Percentiles rank a stretch among this genome's conserved stretches.
Conservation (phyloP, 2,113 vertebrate genomes). For the Anser brachyrhynchus region DNA sequence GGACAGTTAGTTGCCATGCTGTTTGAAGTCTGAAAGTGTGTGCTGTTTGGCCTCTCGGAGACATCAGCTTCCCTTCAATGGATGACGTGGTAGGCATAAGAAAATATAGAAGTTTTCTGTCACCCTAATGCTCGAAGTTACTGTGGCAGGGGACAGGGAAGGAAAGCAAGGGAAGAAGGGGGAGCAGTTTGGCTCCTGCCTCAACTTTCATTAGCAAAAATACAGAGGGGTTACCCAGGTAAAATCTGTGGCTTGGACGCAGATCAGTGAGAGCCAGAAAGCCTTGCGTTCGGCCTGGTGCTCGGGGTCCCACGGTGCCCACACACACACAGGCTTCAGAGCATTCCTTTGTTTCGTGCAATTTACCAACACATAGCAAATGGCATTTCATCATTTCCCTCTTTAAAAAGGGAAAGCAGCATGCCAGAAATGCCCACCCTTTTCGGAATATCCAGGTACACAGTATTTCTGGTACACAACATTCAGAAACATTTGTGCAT, state of each 20-base stretch:
- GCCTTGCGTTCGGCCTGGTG: neutral
- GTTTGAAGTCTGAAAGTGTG: neutral
- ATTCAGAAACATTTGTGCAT: too few species aligned
- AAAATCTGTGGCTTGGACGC: neutral
- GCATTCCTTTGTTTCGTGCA: neutral
- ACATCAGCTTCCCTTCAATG: neutral
- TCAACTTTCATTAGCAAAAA: neutral
- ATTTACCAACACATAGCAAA: neutral
- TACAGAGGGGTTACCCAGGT: neutral
- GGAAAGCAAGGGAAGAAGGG: neutral
- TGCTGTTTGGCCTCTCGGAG: neutral
- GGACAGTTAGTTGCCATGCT: neutral
- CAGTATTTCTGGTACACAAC: neutral
- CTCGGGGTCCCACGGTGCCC: neutral
- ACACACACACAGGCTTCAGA: too few species aligned
- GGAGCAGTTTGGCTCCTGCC: neutral
- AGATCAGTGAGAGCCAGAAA: neutral
- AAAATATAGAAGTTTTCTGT: neutral
- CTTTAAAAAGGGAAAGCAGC: neutral
- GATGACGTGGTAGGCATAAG: accelerated
- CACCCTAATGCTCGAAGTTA: accelerated
- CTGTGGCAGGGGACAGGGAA: accelerated
- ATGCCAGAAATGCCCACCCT: neutral
- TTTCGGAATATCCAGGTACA: neutral
- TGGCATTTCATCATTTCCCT: neutral